phyloP scores from a whole-genome alignment of 2,113 vertebrate genomes.

The Salvelinus sp. region DNA sequence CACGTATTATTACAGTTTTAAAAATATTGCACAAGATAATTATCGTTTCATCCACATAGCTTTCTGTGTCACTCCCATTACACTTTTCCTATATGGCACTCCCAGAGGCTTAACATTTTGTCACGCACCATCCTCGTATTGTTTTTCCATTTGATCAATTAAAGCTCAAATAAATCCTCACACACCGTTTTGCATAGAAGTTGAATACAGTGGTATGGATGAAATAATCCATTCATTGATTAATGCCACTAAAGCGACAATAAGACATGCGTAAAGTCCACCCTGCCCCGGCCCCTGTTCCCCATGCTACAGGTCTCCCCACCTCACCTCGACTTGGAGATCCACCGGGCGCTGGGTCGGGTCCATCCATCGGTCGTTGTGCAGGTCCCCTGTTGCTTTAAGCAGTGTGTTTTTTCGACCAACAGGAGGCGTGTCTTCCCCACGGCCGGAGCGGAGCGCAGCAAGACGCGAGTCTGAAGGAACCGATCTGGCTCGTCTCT shows the following conservation, averaged over 20 bases:
- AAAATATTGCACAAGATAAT: too few species aligned
- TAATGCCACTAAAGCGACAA: neutral
- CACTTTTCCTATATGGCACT: too few species aligned
- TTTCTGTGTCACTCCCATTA: too few species aligned
- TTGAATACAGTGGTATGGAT: neutral
- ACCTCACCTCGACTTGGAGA: too few species aligned
- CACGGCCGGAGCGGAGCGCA: constrained; percentile 58
- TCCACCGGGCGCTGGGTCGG: neutral
- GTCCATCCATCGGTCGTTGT: neutral
- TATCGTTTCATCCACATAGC: too few species aligned
- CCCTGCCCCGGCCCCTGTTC: too few species aligned
- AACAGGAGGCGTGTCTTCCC: constrained; percentile 87
- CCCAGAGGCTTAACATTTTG: too few species aligned
- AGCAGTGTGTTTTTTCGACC: constrained; percentile 70
- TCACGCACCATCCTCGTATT: too few species aligned
- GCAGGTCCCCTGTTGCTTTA: constrained; percentile 58
- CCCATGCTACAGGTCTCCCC: too few species aligned
- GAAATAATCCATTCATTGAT: neutral
- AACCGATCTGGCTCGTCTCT: constrained; percentile 50
- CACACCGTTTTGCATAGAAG: neutral
- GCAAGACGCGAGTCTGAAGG: constrained; percentile 51
- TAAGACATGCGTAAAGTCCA: neutral
- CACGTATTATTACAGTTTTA: too few species aligned
- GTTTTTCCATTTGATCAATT: constrained; percentile 25
- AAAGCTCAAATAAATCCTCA: neutral